phyloP scores from a whole-genome alignment of 2,888 invertebrate genomes.

The Smittia aterrima region DNA sequence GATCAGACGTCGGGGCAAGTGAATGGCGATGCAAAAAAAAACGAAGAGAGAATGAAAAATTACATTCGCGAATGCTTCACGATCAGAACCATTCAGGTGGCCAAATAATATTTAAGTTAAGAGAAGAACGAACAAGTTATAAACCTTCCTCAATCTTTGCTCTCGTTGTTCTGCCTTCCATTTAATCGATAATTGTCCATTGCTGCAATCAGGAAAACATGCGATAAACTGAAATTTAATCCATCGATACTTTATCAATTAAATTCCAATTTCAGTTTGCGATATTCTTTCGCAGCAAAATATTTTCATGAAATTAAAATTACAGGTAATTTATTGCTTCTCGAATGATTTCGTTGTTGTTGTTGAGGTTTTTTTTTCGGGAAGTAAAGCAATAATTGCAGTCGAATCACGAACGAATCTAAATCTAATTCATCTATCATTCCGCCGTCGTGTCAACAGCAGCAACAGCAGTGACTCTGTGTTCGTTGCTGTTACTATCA shows the following conservation, averaged over 20 bases:
- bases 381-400: not conserved
- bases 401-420: not conserved
- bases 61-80: not conserved
- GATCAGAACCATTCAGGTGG: not conserved
- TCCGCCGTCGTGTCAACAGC: not conserved
- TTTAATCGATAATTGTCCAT: constrained; percentile 17
- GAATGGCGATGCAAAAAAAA: not conserved
- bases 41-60: not conserved
- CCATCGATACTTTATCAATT: constrained; percentile 19
- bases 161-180: constrained; percentile 5
- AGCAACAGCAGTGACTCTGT: not conserved
- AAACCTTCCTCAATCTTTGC: not conserved
- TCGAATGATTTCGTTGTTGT: too few species aligned
- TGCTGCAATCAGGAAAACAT: constrained; percentile 25
- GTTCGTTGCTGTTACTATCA: not conserved
- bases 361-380: constrained; percentile 2
- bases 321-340: not conserved
- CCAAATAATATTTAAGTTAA: not conserved
- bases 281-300: not conserved
- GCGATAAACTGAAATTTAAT: constrained; percentile 8
- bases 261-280: not conserved
- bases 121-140: constrained; percentile 9
- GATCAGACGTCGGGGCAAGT: not conserved
- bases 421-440: constrained; percentile 14
- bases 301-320: not conserved